Percentiles rank a stretch among this genome's conserved stretches.
Conservation (phyloP, 2,797 vertebrate species). For the Lacerta viridis region DNA sequence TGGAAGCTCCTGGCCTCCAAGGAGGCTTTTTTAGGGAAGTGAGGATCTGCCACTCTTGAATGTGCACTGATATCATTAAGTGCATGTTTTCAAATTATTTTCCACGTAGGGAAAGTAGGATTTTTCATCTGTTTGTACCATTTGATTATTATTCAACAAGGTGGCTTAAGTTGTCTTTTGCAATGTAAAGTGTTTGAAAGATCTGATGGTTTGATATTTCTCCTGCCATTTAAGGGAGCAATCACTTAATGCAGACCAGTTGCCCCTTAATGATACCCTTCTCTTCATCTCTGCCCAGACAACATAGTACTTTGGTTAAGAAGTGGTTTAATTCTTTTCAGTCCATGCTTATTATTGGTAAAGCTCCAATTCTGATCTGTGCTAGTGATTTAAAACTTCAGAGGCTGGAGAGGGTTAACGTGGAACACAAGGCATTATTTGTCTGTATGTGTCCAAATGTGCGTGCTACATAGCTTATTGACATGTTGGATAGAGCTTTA, state of each 20-base stretch:
- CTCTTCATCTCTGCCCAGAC: no score
- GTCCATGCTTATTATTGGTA: background rate
- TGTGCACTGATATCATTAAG: background rate
- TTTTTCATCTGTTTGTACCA: background rate
- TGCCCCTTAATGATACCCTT: background rate
- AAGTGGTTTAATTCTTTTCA: background rate
- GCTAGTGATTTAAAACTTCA: background rate
- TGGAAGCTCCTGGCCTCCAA: background rate
- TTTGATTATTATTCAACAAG: background rate
- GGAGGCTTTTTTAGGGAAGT: background rate
- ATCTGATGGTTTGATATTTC: background rate
- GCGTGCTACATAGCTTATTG: background rate
- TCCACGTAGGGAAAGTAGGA: background rate
- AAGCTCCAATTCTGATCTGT: background rate
- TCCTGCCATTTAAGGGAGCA: background rate
- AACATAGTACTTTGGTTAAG: background rate
- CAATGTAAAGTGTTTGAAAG: background rate
- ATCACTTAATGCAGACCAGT: constrained; percentile 11
- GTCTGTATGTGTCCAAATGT: background rate
- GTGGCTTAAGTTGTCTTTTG: background rate
- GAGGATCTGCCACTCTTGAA: background rate
- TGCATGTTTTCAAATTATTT: background rate
- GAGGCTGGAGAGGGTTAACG: background rate
- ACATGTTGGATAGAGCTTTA: background rate
- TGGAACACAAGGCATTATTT: background rate